Conservation (phyloP, 2,888 invertebrate species). For the Isotomurus palustris region DNA sequence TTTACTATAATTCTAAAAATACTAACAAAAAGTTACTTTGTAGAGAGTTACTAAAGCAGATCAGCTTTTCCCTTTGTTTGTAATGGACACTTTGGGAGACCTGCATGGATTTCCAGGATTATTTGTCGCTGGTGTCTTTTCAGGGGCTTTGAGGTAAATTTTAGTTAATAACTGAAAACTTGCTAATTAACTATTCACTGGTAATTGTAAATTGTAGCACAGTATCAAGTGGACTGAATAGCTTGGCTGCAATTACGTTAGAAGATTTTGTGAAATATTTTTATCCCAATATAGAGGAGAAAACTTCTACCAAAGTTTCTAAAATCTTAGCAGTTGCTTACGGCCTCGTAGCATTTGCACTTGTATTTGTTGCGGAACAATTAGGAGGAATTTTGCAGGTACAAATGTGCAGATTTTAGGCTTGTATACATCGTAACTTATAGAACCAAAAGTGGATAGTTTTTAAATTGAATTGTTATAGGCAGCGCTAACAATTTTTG, state of each 20-base stretch:
- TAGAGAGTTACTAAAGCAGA: constrained; percentile 67
- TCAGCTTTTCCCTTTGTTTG: constrained; percentile 82
- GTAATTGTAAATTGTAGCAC: too few species aligned
- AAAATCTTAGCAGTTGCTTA: constrained; percentile 66
- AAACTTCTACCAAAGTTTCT: constrained; percentile 65
- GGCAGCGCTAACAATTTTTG: constrained; percentile 49
- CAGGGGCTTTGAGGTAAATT: constrained; percentile 69
- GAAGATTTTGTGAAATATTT: constrained; percentile 37
- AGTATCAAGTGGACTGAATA: constrained; percentile 91
- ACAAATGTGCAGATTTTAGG: background rate
- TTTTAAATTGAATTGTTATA: too few species aligned
- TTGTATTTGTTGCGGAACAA: constrained; percentile 80
- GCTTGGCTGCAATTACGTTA: constrained; percentile 82
- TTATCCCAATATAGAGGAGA: constrained; percentile 47
- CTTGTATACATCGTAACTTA: too few species aligned
- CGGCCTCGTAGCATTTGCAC: constrained; percentile 69
- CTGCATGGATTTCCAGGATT: constrained; percentile 56
- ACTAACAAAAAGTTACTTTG: too few species aligned
- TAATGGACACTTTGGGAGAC: constrained; percentile 73
- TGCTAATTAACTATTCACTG: too few species aligned
- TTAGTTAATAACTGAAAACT: too few species aligned
- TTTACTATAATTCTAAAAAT: too few species aligned
- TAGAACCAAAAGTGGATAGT: too few species aligned
- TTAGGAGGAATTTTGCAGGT: constrained; percentile 81
- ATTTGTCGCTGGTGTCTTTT: constrained; percentile 93